phyloP scores from a whole-genome alignment of 2,113 vertebrate species.

The Sarotherodon lohbergeri region DNA sequence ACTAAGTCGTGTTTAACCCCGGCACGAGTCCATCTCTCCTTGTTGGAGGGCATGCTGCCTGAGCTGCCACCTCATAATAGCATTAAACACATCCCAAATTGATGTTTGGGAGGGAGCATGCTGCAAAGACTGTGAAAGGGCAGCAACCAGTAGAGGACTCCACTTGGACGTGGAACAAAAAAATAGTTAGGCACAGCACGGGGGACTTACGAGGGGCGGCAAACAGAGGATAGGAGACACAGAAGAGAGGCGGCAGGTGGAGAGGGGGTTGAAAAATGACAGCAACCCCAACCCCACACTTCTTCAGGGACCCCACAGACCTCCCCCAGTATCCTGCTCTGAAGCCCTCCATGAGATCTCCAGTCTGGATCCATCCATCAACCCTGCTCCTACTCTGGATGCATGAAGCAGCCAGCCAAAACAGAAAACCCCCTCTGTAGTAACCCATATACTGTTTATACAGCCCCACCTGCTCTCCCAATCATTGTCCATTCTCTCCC shows the following conservation, averaged over 20 bases:
- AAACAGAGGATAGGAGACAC: slow-evolving; percentile 37
- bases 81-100: slow-evolving; percentile 56
- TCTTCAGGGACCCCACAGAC: slow-evolving; percentile 48
- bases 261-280: slow-evolving; percentile 72
- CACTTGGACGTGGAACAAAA: slow-evolving; percentile 12
- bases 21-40: slow-evolving; percentile 32
- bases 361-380: slow-evolving; percentile 62
- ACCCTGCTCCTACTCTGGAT: not conserved
- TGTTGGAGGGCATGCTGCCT: slow-evolving; percentile 35
- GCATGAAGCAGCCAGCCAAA: slow-evolving; percentile 19
- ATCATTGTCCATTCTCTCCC: not conserved
- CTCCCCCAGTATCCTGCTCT: slow-evolving; percentile 46
- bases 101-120: slow-evolving; percentile 13
- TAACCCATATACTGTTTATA: slow-evolving; percentile 32
- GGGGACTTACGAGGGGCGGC: not conserved
- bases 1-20: slow-evolving; percentile 45
- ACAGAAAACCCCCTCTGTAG: slow-evolving; percentile 13
- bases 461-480: not conserved
- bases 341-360: slow-evolving; percentile 37
- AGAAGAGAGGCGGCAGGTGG: slow-evolving; percentile 56
- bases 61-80: slow-evolving; percentile 55
- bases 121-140: not conserved
- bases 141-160: not conserved
- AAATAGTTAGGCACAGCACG: not conserved
- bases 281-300: not conserved